Evolutionary conservation across 1,140 invertebrate genomes (phyloP), one percentile per base, ranked within the genome.

Genomic region (Megalopta genalis): DNA sequence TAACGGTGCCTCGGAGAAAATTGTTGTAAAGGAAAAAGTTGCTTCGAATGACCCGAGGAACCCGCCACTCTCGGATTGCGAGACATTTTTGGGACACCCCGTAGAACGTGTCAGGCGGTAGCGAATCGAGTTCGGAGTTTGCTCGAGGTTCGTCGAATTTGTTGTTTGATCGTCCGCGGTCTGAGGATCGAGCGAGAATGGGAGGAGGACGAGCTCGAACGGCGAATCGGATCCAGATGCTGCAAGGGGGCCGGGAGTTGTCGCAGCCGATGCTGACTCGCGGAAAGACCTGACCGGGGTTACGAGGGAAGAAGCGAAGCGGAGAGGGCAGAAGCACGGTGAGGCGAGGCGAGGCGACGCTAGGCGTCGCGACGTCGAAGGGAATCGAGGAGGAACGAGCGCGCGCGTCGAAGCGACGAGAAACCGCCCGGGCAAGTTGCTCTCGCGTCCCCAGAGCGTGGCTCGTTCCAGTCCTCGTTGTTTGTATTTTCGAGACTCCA

Each of bases 401-500:
- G 32, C 18, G 54, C 77, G 64, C 77, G 64, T 77, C 39, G 67
- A 52, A 64, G 23, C 4, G 49, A 49, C 37, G 54, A 16, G 63
- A 21, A 59, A 73, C 49, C 54, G 54, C 0, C 6, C 49, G 68
- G 42, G 42, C 21, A 52, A 83, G 70, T 86, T 63, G 49, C 39
- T 42, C 27, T 14, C n/a, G 37, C 63, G 32, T 9, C 23, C 64
- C 72, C 25, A 67, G 67, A 64, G 70, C 42, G 76, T 60, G 76
- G 77, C 49, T 14, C 46, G 52, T 54, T 9, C 6, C 46, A 62
- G 62, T 78, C 49, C 79, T 82, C 60, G 83, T 69, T 57, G 73
- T 80, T 74, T 78, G 67, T 46, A 72, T 68, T 79, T 72, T 82
- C 68, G 52, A 71, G 72, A 73, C 68, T 65, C 73, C 46, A 67